Base-by-base conservation (phyloP, 2,888 invertebrate species). In the Tachina lurida region DNA sequence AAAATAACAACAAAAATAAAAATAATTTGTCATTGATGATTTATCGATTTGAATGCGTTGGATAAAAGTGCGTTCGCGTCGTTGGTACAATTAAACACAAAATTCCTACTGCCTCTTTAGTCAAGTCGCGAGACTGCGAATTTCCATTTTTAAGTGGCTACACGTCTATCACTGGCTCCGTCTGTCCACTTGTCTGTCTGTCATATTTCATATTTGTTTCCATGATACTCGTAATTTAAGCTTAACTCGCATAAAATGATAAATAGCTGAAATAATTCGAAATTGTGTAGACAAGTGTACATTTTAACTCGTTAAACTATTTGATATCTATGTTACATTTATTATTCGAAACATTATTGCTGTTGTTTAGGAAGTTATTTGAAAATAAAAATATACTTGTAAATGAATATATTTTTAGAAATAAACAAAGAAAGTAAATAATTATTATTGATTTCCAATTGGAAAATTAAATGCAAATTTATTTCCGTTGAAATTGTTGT, bases 301-400 rank as follows among this genome's bases (percentile, higher is more conserved):
- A 31, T 81, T 70, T 76, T 22, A 71, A 76, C 70, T 70, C 63
- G 62, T 82, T 60, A 41, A 79, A 73, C 56, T 47, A 15, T 79
- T 56, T 31, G 60, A 52, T 74, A 52, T 63, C 17, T 47, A 43
- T 63, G 17, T 47, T 52, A 8, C 41, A 39, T 19, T 71, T 39
- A 41, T 60, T 67, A 74, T 54, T n/a, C 45, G 17, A 19, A 65
- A 76, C 39, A 70, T 52, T 62, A 17, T 62, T 78, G 58, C 22
- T 71, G 70, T 65, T 84, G 52, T 78, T 84, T 78, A 78, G 83
- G 83, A 84, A 84, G 77, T 52, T 67, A 56, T 45, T 47, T 39
- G 15, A n/a, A 10, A 63, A 49, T 43, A 60, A 41, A 62, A 41
- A 17, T 17, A 47, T 54, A 62, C 13, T 63, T 67, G n/a, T 39